Evolutionary conservation across 2,113 vertebrate genomes (phyloP).

Genomic region (Spilogale gracilis): DNA sequence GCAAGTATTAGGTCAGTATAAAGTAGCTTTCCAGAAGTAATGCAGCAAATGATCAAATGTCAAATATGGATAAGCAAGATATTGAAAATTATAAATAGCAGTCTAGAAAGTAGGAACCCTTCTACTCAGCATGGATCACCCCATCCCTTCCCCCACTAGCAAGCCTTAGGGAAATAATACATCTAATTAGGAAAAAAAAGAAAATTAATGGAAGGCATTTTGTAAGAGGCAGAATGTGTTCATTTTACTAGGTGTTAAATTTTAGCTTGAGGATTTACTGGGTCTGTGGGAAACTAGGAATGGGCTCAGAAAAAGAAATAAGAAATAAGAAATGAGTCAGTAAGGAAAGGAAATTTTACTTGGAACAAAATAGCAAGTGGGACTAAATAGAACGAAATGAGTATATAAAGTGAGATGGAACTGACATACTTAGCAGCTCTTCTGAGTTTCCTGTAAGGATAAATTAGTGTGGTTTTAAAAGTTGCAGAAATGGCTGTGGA

Average conservation of each 20-base stretch:
- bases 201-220: background rate
- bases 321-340: background rate
- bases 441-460: background rate
- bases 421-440: background rate
- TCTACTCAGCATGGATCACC: background rate
- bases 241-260: background rate
- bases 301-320: background rate
- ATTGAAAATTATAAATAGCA: background rate
- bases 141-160: background rate
- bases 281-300: background rate
- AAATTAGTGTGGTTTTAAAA: background rate
- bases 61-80: background rate
- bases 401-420: background rate
- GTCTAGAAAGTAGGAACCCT: background rate
- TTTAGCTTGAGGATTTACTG: background rate
- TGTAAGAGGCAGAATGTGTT: background rate
- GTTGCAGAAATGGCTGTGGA: background rate
- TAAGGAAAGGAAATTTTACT: background rate
- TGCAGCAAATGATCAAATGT: background rate
- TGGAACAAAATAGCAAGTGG: background rate
- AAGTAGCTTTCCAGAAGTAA: conserved; percentile 1
- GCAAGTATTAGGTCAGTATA: background rate
- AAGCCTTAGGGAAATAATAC: background rate
- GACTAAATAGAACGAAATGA: background rate
- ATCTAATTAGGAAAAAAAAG: background rate